These are phyloP conservation scores for Siniperca undulata DNA, from an alignment of 2,797 vertebrate species.

Conservation along the genomic window DNA sequence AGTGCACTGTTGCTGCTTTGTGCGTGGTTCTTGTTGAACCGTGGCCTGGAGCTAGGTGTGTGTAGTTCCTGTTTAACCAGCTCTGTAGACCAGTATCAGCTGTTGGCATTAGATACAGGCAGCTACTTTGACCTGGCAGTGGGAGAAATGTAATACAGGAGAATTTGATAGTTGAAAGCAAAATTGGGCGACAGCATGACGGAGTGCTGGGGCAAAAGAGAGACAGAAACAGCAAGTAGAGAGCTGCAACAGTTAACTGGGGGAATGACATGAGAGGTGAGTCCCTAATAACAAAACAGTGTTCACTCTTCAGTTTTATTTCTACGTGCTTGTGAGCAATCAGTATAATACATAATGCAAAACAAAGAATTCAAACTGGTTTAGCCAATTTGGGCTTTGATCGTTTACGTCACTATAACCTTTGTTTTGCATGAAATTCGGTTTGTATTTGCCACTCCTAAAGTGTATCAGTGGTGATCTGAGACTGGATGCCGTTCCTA, in stretches of 20 bases:
- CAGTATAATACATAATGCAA: background rate
- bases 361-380: conserved; percentile 44
- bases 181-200: conserved; percentile 44
- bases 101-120: conserved; percentile 52
- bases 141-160: conserved; percentile 42
- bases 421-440: background rate
- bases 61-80: conserved; percentile 66
- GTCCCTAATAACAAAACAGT: conserved; percentile 6
- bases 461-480: background rate
- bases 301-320: background rate
- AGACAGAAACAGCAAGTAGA: conserved; percentile 16
- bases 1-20: conserved; percentile 30
- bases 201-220: conserved; percentile 9
- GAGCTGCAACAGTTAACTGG: conserved; percentile 38
- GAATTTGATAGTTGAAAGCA: conserved; percentile 52
- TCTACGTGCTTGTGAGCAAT: background rate
- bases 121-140: conserved; percentile 56
- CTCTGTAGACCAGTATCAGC: conserved; percentile 54
- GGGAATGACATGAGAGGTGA: conserved; percentile 11
- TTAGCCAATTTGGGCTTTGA: conserved; percentile 14
- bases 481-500: background rate
- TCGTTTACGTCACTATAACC: conserved; percentile 3
- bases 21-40: conserved; percentile 48
- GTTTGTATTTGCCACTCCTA: conserved; percentile 3
- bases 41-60: conserved; percentile 54